These are phyloP conservation scores for Polylopha cassiicola DNA, from an alignment of 2,888 invertebrate genomes.

Conservation along the genomic window DNA sequence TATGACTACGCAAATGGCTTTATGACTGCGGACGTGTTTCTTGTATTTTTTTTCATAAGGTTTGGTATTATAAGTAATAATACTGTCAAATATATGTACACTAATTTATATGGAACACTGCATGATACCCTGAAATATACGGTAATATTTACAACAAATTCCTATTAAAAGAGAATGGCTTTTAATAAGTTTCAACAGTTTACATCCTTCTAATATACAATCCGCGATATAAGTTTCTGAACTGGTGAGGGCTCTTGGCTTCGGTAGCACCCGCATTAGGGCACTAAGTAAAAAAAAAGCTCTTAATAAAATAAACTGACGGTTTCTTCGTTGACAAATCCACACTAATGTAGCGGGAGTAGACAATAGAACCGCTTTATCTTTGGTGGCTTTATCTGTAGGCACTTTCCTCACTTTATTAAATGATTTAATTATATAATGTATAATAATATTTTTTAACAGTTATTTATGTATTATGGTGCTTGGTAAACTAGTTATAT, in stretches of 20 bases:
- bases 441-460: no score
- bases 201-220: conserved; percentile 37
- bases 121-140: no score
- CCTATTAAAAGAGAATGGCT: background rate
- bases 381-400: conserved; percentile 12
- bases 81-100: no score
- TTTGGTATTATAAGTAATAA: no score
- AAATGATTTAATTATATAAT: no score
- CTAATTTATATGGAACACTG: no score
- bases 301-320: background rate
- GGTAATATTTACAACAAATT: background rate
- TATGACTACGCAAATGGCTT: no score
- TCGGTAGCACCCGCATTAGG: conserved; percentile 39
- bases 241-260: conserved; percentile 42
- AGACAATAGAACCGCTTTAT: conserved; percentile 13
- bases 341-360: conserved; percentile 7
- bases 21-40: no score
- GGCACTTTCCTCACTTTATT: no score
- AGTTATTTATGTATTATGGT: conserved; percentile 37
- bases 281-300: conserved; percentile 28
- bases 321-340: background rate
- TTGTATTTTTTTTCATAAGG: no score
- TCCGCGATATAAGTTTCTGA: conserved; percentile 35
- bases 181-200: conserved; percentile 28
- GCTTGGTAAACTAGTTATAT: conserved; percentile 40